Percentiles rank a stretch among this genome's conserved stretches.
phyloP scores from a whole-genome alignment of 2,888 invertebrate species.

The Phaonia tiefii region DNA sequence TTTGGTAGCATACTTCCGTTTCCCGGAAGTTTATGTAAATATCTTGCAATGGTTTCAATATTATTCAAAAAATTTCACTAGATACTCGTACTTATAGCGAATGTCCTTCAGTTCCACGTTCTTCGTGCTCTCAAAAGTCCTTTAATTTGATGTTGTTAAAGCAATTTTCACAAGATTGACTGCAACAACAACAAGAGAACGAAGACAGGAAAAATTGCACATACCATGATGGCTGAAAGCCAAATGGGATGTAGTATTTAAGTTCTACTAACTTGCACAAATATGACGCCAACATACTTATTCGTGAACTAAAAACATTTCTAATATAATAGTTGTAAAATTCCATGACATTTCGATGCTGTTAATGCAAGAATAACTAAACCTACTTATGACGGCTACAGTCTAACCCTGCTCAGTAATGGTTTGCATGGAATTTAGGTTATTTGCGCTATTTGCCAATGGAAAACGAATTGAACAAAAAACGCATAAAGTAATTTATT shows the following conservation, averaged over 20 bases:
- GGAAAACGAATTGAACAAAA: not conserved
- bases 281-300: conserved; percentile 37
- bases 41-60: not conserved
- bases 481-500: conserved; percentile 33
- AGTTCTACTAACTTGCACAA: not conserved
- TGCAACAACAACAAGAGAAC: no score
- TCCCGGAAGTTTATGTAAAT: conserved; percentile 4
- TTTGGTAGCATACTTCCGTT: not conserved
- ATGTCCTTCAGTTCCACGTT: no score
- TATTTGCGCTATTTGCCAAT: conserved; percentile 27
- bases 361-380: not conserved
- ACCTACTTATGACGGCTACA: not conserved
- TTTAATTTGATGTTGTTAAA: conserved; percentile 10
- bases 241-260: conserved; percentile 18
- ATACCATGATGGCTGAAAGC: conserved; percentile 28
- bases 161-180: not conserved
- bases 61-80: not conserved
- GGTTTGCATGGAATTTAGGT: conserved; percentile 24
- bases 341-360: conserved; percentile 4
- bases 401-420: not conserved
- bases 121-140: not conserved
- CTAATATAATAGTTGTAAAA: conserved; percentile 7
- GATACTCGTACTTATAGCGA: no score
- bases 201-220: not conserved
- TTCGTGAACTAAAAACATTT: not conserved